phyloP scores from a whole-genome alignment of 2,113 vertebrate genomes.

The Regulus satrapa region DNA sequence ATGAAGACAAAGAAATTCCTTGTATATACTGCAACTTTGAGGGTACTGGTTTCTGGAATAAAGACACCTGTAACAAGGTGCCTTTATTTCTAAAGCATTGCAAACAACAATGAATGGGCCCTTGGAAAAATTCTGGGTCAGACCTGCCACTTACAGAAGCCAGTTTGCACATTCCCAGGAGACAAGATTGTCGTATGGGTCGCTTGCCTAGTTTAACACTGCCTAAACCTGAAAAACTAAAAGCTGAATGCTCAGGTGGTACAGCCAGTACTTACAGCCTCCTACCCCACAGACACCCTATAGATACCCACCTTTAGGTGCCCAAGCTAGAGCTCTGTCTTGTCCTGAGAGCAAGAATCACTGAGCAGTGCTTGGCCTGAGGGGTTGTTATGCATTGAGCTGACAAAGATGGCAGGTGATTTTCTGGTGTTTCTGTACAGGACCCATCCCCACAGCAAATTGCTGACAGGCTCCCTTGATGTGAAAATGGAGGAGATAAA shows the following conservation, averaged over 20 bases:
- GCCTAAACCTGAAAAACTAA: background rate
- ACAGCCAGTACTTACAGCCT: background rate
- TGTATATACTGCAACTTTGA: background rate
- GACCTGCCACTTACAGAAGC: background rate
- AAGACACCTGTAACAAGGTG: background rate
- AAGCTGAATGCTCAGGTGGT: background rate
- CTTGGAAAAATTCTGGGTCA: background rate
- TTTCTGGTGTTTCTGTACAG: background rate
- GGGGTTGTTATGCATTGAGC: background rate
- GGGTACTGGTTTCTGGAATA: background rate
- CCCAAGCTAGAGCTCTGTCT: background rate
- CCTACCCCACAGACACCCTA: background rate
- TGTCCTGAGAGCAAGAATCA: background rate
- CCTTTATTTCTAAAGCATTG: background rate
- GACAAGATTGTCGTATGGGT: accelerated
- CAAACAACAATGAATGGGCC: accelerated
- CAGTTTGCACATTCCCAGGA: background rate
- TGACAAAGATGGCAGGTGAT: background rate
- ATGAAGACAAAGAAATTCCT: background rate
- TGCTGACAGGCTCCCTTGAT: background rate
- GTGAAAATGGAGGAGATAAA: background rate
- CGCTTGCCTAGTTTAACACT: accelerated
- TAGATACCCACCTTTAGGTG: accelerated
- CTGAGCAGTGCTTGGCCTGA: background rate
- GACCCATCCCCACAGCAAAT: background rate